Evolutionary conservation across 2,113 vertebrate species (phyloP).

Genomic region (Mustelus asterias): DNA sequence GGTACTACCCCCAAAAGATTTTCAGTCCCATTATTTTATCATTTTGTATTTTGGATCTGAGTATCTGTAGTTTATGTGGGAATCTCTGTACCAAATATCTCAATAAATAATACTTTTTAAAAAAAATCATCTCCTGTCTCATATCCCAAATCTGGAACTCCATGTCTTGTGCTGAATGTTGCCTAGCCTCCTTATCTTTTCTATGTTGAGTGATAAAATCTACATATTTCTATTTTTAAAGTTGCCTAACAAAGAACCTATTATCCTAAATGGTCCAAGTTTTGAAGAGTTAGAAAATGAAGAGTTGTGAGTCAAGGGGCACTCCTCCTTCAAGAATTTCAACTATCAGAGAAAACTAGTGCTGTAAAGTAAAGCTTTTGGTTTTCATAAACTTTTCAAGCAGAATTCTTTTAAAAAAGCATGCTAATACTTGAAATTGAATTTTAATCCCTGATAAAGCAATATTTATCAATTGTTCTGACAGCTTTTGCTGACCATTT

Average conservation of each 20-base stretch:
- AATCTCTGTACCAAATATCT: not conserved
- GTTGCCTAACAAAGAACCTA: slow-evolving; percentile 89
- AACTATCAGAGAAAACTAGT: not conserved
- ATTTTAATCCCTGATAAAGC: not conserved
- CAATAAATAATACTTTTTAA: not conserved
- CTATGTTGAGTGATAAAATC: not conserved
- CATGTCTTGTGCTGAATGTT: not conserved
- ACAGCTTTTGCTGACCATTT: not conserved
- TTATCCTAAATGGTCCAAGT: slow-evolving; percentile 88
- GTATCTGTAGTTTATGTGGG: not conserved
- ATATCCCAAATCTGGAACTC: not conserved
- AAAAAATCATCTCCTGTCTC: not conserved
- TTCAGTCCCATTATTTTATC: not conserved
- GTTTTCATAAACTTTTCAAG: slow-evolving; percentile 43
- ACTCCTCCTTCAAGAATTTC: not conserved
- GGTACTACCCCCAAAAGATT: not conserved
- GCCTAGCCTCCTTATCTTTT: not conserved
- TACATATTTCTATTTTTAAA: slow-evolving; percentile 46
- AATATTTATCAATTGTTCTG: not conserved
- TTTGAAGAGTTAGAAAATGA: slow-evolving; percentile 73
- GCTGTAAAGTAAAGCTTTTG: slow-evolving; percentile 41
- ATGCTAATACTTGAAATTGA: not conserved
- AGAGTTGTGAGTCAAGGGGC: slow-evolving; percentile 64
- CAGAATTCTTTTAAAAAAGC: slow-evolving; percentile 49
- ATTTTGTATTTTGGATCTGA: not conserved